Evolutionary conservation across 2,113 vertebrate species (phyloP), one percentile per base, ranked within the genome.

Genomic region (Rhineura floridana): DNA sequence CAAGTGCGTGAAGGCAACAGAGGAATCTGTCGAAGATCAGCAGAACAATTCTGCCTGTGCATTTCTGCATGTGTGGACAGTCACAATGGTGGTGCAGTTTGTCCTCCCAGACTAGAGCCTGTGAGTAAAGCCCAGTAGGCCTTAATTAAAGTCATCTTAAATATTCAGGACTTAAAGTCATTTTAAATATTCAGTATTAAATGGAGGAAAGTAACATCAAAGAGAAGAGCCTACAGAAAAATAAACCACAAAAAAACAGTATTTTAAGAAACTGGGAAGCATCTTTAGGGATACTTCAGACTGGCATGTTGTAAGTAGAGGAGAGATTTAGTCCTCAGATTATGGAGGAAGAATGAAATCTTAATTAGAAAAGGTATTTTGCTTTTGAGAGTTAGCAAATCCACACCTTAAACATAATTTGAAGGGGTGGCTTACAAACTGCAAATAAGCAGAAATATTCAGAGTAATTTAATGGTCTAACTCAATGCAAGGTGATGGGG

Each of bases 361-460:
- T 63, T 85, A 85, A 72, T 84, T 72, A 80, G 76, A 72, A 85
- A 72, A 63, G n/a, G n/a, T 89, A 89, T 63, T 89, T 88, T 76
- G 63, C 83, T 91, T 89, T 92, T 89, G 86, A 72, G 75, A 80
- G 84, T 87, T 88, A 88, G 92, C 85, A 87, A 67, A 89, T 77
- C 89, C 89, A 89, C 83, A 86, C 89, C 59, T 91, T 65, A 50
- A 84, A 92, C 90, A 88, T 79, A 70, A 50, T 59, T 88, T 90
- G 87, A 85, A 79, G 91, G 85, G 91, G 15, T 88, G 2, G 67
- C 28, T 81, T 75, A 82, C 55, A 63, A 93, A 95, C 72, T 88
- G 62, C 83, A 93, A 93, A 93, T 94, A 90, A 96, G 72, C 81
- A 88, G 55, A 93, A 92, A 88, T 78, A 92, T 91, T 92, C 90